These are phyloP conservation scores for Nyctereutes procyonoides DNA, from an alignment of 2,113 vertebrate species.

Conservation along the genomic window DNA sequence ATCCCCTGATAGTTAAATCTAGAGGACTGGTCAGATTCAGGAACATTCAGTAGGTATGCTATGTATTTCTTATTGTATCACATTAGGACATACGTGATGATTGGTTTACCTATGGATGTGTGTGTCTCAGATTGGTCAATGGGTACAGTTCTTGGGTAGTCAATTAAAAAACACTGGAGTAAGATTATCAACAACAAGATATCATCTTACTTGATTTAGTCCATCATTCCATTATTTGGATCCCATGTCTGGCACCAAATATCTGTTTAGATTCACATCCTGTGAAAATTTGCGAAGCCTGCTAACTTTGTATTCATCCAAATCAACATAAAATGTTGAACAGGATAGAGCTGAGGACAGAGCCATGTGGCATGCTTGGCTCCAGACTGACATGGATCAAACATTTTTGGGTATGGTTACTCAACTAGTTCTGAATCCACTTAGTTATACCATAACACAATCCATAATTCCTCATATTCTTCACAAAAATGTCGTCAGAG, in stretches of 20 bases:
- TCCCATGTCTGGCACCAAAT: conserved; percentile 67
- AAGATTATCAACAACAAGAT: conserved; percentile 20
- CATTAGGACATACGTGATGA: conserved; percentile 12
- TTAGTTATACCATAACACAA: conserved; percentile 28
- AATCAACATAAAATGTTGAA: conserved; percentile 69
- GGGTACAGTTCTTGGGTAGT: not conserved
- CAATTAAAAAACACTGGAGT: conserved; percentile 29
- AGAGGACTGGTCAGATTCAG: conserved; percentile 47
- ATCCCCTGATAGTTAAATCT: conserved; percentile 24
- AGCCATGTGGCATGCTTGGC: conserved; percentile 61
- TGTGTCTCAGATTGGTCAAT: not conserved
- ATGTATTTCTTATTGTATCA: conserved; percentile 10
- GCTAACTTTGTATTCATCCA: conserved; percentile 70
- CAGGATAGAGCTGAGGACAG: conserved; percentile 70
- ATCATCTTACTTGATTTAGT: conserved; percentile 71
- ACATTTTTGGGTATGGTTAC: conserved; percentile 65
- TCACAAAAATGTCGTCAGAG: conserved; percentile 18
- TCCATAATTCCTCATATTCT: conserved; percentile 22
- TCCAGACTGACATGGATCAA: conserved; percentile 69
- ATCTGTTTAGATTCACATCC: conserved; percentile 68
- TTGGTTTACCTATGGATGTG: not conserved
- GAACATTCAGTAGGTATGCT: not conserved
- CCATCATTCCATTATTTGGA: conserved; percentile 65
- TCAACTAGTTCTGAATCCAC: conserved; percentile 60
- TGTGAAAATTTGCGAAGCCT: conserved; percentile 62